Conservation (phyloP, 1,140 invertebrate genomes). For the Drosophila trapezifrons region DNA sequence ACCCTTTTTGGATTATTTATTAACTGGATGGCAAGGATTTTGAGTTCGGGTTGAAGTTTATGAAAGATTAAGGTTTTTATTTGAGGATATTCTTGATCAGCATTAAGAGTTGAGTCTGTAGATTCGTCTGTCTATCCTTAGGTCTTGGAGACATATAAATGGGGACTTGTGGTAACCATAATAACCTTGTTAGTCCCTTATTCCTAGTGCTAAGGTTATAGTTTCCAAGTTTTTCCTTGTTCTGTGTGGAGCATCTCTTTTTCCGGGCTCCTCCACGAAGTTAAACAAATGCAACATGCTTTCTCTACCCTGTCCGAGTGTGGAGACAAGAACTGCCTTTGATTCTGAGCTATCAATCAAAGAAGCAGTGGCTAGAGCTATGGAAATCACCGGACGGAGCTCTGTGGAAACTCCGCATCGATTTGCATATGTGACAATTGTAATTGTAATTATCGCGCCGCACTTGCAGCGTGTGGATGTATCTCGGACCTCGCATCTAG, state of each 20-base stretch:
- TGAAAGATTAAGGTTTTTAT: background rate
- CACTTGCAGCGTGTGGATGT: conserved; percentile 38
- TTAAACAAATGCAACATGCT: background rate
- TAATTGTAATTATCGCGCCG: conserved; percentile 46
- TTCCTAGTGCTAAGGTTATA: too few relatives aligned
- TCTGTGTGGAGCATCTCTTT: too few relatives aligned
- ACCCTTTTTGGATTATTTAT: background rate
- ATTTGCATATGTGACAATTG: conserved; percentile 74
- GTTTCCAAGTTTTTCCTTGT: too few relatives aligned
- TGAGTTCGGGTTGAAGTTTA: too few relatives aligned
- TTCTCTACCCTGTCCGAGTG: background rate
- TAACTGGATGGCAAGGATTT: background rate
- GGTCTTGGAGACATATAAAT: too few relatives aligned
- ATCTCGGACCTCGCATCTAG: background rate
- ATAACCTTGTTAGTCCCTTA: too few relatives aligned
- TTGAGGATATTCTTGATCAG: too few relatives aligned
- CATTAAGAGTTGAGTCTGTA: too few relatives aligned
- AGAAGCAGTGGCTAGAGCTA: conserved; percentile 10
- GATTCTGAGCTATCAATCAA: conserved; percentile 67
- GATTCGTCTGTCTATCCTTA: too few relatives aligned
- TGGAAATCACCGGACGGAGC: conserved; percentile 56
- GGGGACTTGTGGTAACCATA: too few relatives aligned
- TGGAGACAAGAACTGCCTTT: conserved; percentile 37
- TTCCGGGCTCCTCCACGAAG: too few relatives aligned
- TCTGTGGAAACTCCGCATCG: conserved; percentile 71